Evolutionary conservation across 2,113 vertebrate species (phyloP).

Genomic region (Aptenodytes patagonicus): DNA sequence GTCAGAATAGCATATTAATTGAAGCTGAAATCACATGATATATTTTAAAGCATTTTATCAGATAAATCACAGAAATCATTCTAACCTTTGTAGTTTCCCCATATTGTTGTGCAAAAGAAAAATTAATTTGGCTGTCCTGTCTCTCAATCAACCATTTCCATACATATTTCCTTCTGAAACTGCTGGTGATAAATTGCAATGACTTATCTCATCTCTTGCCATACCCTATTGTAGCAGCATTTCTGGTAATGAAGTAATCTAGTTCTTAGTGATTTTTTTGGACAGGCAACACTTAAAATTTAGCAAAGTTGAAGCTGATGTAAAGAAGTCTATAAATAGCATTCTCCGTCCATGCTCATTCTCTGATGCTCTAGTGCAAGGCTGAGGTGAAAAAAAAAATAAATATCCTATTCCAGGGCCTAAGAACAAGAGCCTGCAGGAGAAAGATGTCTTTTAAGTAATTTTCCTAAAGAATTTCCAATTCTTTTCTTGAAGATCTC

Average conservation of each 20-base stretch:
- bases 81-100: not conserved
- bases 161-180: not conserved
- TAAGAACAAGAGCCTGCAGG: not conserved
- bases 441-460: not conserved
- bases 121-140: not conserved
- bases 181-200: not conserved
- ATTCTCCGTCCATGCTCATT: not conserved
- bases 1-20: not conserved
- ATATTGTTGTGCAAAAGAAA: not conserved
- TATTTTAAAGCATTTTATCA: not conserved
- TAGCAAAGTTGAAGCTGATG: constrained; percentile 8
- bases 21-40: not conserved
- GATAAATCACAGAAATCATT: not conserved
- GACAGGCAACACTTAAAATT: not conserved
- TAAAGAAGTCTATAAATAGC: not conserved
- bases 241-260: not conserved
- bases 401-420: not conserved
- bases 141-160: not conserved
- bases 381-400: not conserved
- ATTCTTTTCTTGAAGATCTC: not conserved
- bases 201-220: not conserved
- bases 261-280: not conserved
- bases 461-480: not conserved
- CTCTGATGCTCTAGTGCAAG: not conserved
- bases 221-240: not conserved